phyloP scores from a whole-genome alignment of 2,888 invertebrate genomes.

The Baccha elongata region DNA sequence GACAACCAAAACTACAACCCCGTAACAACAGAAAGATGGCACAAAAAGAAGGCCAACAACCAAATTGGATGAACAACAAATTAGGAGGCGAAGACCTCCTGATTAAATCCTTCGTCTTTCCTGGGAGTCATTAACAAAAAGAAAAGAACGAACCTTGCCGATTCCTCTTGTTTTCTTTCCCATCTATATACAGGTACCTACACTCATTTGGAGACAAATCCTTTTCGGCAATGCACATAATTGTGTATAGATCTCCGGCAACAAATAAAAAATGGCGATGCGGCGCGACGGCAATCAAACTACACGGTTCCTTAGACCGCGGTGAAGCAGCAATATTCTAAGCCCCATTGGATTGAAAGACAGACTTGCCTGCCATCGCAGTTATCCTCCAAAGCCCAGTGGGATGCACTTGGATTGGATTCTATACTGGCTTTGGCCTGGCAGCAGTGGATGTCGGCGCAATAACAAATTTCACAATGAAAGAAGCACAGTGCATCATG shows the following conservation, averaged over 20 bases:
- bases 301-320: slow-evolving; percentile 19
- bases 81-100: slow-evolving; percentile 73
- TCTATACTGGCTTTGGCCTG: slow-evolving; percentile 3
- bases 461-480: slow-evolving; percentile 44
- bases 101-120: slow-evolving; percentile 66
- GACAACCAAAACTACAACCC: slow-evolving; percentile 34
- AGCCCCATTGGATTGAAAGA: slow-evolving; percentile 57
- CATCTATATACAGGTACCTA: slow-evolving; percentile 1
- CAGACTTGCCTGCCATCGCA: slow-evolving; percentile 52
- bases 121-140: slow-evolving; percentile 55
- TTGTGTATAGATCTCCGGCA: slow-evolving; percentile 53
- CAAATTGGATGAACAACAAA: slow-evolving; percentile 74
- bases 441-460: background rate
- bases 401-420: slow-evolving; percentile 55
- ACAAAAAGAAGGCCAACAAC: slow-evolving; percentile 47
- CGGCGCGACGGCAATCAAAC: slow-evolving; percentile 54
- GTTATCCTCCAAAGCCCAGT: slow-evolving; percentile 27
- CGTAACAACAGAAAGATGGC: slow-evolving; percentile 30
- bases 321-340: slow-evolving; percentile 10
- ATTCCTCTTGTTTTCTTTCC: slow-evolving; percentile 34
- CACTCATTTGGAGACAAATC: slow-evolving; percentile 60
- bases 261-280: slow-evolving; percentile 61
- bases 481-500: slow-evolving; percentile 45
- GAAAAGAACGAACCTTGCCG: slow-evolving; percentile 41
- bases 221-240: slow-evolving; percentile 59